Evolutionary conservation across 2,888 invertebrate species (phyloP), one percentile per base, ranked within the genome.

Genomic region (Spialia ferax): DNA sequence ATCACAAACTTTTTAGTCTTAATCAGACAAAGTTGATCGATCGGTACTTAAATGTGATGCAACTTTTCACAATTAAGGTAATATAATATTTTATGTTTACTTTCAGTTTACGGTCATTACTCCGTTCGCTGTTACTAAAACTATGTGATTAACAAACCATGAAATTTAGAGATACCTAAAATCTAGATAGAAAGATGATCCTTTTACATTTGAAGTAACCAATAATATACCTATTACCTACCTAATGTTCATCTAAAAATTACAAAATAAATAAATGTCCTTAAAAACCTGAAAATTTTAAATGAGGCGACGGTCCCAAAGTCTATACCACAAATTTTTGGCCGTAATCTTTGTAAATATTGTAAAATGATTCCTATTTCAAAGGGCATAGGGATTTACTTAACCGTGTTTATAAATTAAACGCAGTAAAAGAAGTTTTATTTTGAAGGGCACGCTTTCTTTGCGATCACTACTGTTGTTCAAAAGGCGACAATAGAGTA

Each of bases 391-490:
- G 77, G 78, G 83, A 77, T 72, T 66, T 78, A 68, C 69, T 60
- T 42, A 48, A 26, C 48, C 52, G 23, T 50, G n/a, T 35, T 45
- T 45, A 22, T 45, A 55, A 10, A 23, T 48, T 18, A 56, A 68
- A 63, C 38, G 77, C 74, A 74, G 74, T 77, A 86, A 86, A 86
- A 86, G 86, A 85, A 84, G 74, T 78, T 84, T 82, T 85, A 80
- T 85, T 86, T 83, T 79, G 83, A 80, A 87, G 89, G 91, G 90
- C 84, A 82, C 81, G 86, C 87, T 91, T 92, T 90, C 91, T 91
- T 93, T 73, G 82, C 87, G 86, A 83, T 84, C 85, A 83, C 83
- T 85, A 82, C 82, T 87, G 85, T 91, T 88, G 87, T 88, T 87
- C 83, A 82, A 88, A 87, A 86, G 84, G 81, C 82, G 78, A 84